Evolutionary conservation across 1,140 invertebrate genomes (phyloP).

Genomic region (Macrotrachela quadricornifera): DNA sequence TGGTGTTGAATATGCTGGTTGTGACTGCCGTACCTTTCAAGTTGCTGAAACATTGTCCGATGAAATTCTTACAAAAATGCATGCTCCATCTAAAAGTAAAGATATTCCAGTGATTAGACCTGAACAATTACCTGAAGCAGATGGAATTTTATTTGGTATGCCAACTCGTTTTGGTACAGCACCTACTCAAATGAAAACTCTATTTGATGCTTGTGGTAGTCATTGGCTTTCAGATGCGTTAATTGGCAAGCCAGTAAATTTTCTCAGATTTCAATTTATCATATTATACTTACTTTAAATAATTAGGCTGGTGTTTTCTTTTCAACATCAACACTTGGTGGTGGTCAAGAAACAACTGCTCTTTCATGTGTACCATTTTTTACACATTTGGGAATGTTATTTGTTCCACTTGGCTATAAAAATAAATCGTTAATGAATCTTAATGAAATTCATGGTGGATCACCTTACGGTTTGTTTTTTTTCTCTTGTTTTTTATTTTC

Average conservation of each 20-base stretch:
- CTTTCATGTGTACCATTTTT: constrained; percentile 9
- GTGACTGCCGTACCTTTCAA: background rate
- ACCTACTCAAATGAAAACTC: constrained; percentile 5
- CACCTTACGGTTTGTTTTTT: background rate
- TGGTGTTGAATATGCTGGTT: constrained; percentile 1
- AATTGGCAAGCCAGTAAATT: background rate
- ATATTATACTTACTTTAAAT: background rate
- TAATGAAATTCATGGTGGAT: constrained; percentile 2
- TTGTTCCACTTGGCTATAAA: constrained; percentile 8
- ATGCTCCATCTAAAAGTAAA: background rate
- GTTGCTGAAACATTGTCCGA: background rate
- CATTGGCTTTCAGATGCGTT: background rate
- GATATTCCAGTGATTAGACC: constrained; percentile 3
- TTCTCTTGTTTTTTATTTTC: too few relatives aligned
- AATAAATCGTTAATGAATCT: background rate
- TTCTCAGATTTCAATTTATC: background rate
- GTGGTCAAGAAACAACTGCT: constrained; percentile 8
- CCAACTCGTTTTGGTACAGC: constrained; percentile 6
- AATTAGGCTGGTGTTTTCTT: constrained; percentile 7
- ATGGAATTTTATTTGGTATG: constrained; percentile 5
- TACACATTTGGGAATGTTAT: background rate
- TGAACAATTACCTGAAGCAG: constrained; percentile 3
- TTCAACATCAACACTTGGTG: constrained; percentile 1
- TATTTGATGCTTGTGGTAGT: constrained; percentile 7
- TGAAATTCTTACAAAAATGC: constrained; percentile 5